Evolutionary conservation across 2,888 invertebrate species (phyloP).

Genomic region (Ischnura elegans): DNA sequence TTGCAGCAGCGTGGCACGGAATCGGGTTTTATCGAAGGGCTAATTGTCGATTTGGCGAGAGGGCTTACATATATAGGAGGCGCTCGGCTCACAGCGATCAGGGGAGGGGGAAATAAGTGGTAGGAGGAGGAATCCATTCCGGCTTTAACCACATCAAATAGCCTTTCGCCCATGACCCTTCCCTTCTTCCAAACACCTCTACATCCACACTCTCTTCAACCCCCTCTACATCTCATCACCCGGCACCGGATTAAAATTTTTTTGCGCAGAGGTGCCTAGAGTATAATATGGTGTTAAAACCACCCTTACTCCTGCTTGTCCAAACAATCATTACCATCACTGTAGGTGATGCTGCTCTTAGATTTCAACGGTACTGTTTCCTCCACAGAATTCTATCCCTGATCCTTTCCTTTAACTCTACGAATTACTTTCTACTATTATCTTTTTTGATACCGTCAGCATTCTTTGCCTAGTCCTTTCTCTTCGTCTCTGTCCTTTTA

Average conservation of each 20-base stretch:
- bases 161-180: background rate
- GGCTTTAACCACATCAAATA: conserved; percentile 12
- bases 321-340: too few relatives aligned
- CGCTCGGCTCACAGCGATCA: background rate
- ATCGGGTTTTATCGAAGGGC: conserved; percentile 27
- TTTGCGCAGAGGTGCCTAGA: too few relatives aligned
- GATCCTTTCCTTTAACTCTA: too few relatives aligned
- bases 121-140: conserved; percentile 5
- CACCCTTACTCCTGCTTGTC: too few relatives aligned
- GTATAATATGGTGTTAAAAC: too few relatives aligned
- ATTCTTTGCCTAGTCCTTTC: too few relatives aligned
- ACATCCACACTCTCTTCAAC: background rate
- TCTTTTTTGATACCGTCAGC: too few relatives aligned
- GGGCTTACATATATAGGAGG: background rate
- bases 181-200: background rate
- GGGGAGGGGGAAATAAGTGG: background rate
- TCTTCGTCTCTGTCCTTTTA: too few relatives aligned
- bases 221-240: background rate
- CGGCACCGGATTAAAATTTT: background rate
- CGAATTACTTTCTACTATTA: too few relatives aligned
- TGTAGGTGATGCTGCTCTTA: too few relatives aligned
- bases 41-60: conserved; percentile 32
- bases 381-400: too few relatives aligned
- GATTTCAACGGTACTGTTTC: too few relatives aligned
- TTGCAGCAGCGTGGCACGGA: background rate